Evolutionary conservation across 1,140 invertebrate genomes (phyloP).

Genomic region (Megalopta genalis): DNA sequence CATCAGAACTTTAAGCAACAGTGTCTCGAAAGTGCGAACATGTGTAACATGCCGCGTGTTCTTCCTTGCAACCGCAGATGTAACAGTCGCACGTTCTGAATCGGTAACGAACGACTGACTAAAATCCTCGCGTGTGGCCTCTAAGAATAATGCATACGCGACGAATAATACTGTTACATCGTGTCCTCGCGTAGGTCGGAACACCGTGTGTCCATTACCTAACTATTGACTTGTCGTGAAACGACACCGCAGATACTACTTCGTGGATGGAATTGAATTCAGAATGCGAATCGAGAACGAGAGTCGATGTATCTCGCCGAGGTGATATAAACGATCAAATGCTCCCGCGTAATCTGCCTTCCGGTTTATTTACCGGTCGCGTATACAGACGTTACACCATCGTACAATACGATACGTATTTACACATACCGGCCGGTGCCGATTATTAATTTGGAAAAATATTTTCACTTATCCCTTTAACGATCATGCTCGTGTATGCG

Average conservation of each 20-base stretch:
- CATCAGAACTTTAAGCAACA: no score
- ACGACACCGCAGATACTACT: conserved; percentile 15
- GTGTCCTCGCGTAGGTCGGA: no score
- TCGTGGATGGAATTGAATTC: conserved; percentile 15
- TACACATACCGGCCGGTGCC: no score
- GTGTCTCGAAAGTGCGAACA: no score
- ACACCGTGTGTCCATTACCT: background rate
- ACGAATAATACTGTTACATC: background rate
- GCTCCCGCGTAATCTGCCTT: background rate
- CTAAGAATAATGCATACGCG: background rate
- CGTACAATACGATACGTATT: no score
- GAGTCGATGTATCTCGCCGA: background rate
- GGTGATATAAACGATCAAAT: conserved; percentile 4
- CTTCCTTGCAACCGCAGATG: no score
- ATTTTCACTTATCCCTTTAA: no score
- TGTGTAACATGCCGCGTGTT: no score
- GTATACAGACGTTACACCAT: no score
- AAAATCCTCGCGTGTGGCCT: background rate
- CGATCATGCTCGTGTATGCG: no score
- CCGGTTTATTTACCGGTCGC: background rate
- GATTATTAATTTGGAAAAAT: no score
- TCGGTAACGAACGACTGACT: background rate
- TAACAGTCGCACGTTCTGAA: background rate
- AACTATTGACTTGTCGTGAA: conserved; percentile 16
- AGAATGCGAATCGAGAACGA: conserved; percentile 34